These are phyloP conservation scores for Idaea biselata DNA, from an alignment of 2,888 invertebrate genomes.

Conservation along the genomic window DNA sequence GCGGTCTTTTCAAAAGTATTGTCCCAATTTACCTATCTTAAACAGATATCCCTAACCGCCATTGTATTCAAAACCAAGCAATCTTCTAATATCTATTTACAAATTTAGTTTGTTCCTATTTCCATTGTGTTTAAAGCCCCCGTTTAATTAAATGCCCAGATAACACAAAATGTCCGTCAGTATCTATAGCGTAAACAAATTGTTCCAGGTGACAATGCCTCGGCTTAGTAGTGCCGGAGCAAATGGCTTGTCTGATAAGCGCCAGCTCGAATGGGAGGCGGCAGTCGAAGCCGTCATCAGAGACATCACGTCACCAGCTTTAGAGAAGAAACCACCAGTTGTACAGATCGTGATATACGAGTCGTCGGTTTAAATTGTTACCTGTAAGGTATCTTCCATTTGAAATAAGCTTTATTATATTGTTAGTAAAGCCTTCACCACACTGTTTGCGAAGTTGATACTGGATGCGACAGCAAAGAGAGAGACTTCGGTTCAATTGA, in stretches of 20 bases:
- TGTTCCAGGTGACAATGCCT: slow-evolving; percentile 86
- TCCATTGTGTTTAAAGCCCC: no score
- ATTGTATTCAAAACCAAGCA: not conserved
- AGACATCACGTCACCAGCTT: slow-evolving; percentile 84
- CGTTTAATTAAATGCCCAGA: not conserved
- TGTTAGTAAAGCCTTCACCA: no score
- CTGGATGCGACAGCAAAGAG: no score
- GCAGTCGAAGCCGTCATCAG: slow-evolving; percentile 88
- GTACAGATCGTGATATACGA: slow-evolving; percentile 93
- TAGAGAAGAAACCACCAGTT: slow-evolving; percentile 81
- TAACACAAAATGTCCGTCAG: not conserved
- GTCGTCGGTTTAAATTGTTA: slow-evolving; percentile 85
- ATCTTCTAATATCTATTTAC: not conserved
- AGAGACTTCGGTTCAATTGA: no score
- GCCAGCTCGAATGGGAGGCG: slow-evolving; percentile 86
- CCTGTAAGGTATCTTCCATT: slow-evolving; percentile 17
- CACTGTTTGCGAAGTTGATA: not conserved
- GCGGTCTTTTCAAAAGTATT: no score
- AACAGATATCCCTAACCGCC: not conserved
- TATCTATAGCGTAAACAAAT: slow-evolving; percentile 14
- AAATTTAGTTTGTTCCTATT: not conserved
- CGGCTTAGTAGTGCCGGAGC: slow-evolving; percentile 73
- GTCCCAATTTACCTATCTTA: no score
- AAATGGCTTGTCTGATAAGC: slow-evolving; percentile 70
- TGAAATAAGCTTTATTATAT: slow-evolving; percentile 3